Percentiles rank a stretch among this genome's conserved stretches.
phyloP scores from a whole-genome alignment of 35 echinoderm and acorn worm species.

The Ptychodera flava region DNA sequence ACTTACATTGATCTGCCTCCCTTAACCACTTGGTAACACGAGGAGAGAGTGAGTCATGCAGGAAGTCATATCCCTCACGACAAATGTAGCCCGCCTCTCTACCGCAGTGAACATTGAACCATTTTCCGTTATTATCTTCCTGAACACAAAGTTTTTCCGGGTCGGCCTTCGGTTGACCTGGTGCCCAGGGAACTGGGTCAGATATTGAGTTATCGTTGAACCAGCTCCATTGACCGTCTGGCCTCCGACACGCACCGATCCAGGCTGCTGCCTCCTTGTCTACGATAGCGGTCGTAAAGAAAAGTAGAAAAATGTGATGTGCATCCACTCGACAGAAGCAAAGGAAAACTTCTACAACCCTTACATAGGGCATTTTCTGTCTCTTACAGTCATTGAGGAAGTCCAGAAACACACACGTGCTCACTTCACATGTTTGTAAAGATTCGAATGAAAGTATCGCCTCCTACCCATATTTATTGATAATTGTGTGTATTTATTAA shows the following conservation, averaged over 20 bases:
- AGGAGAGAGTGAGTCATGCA: not conserved
- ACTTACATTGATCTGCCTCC: not conserved
- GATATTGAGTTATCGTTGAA: not conserved
- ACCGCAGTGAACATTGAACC: not conserved
- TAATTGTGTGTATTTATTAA: too few species aligned
- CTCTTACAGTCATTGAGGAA: too few species aligned
- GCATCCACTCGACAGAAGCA: too few species aligned
- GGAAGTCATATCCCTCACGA: not conserved
- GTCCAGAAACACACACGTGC: too few species aligned
- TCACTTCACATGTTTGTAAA: too few species aligned
- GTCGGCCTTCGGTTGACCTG: not conserved
- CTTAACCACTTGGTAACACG: not conserved
- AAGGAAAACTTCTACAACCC: too few species aligned
- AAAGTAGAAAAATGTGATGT: too few species aligned
- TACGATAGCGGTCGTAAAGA: too few species aligned
- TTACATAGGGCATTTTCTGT: too few species aligned
- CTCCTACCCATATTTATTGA: too few species aligned
- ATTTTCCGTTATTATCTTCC: not conserved
- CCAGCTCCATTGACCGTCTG: not conserved
- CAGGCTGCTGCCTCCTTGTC: too few species aligned
- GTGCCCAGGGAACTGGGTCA: not conserved
- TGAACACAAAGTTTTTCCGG: not conserved
- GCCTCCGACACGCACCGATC: not conserved
- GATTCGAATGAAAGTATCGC: too few species aligned
- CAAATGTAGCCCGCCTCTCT: not conserved